Conservation (phyloP, 2,888 invertebrate genomes). For the Cryptocheilus praepositus region DNA sequence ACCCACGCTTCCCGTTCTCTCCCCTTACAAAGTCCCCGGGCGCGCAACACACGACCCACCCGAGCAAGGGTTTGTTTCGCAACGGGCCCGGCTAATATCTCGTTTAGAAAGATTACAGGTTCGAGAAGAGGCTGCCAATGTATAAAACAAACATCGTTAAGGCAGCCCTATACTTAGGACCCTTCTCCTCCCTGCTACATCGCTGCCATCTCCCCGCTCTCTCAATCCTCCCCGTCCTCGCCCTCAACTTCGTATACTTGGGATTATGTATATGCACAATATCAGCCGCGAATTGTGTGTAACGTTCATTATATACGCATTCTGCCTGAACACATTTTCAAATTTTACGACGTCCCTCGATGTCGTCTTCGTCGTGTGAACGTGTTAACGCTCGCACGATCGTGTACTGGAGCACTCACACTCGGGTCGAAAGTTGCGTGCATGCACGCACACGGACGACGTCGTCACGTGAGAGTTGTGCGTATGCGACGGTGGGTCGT, state of each 20-base stretch:
- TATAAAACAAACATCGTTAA: slow-evolving; percentile 76
- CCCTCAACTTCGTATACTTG: slow-evolving; percentile 19
- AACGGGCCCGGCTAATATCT: slow-evolving; percentile 69
- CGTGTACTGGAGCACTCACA: too few species aligned
- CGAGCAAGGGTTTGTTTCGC: slow-evolving; percentile 17
- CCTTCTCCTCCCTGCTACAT: slow-evolving; percentile 33
- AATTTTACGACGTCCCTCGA: too few species aligned
- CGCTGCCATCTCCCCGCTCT: slow-evolving; percentile 17
- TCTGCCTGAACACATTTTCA: too few species aligned
- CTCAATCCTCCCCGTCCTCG: slow-evolving; percentile 35
- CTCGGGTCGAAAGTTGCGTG: neutral
- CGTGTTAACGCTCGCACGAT: neutral
- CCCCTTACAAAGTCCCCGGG: slow-evolving; percentile 27
- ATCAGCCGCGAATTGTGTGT: slow-evolving; percentile 19
- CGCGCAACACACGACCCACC: slow-evolving; percentile 38
- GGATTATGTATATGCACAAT: slow-evolving; percentile 31
- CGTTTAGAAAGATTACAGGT: slow-evolving; percentile 76
- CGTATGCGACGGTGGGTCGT: neutral
- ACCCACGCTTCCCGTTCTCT: slow-evolving; percentile 7
- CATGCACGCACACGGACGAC: slow-evolving; percentile 24
- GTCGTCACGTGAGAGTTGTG: slow-evolving; percentile 5
- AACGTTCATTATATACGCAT: slow-evolving; percentile 22
- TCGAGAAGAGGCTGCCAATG: slow-evolving; percentile 74
- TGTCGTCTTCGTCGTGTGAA: slow-evolving; percentile 24
- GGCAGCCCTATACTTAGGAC: slow-evolving; percentile 72